Evolutionary conservation across 2,888 invertebrate genomes (phyloP).

Genomic region (Ctenicera cuprea): DNA sequence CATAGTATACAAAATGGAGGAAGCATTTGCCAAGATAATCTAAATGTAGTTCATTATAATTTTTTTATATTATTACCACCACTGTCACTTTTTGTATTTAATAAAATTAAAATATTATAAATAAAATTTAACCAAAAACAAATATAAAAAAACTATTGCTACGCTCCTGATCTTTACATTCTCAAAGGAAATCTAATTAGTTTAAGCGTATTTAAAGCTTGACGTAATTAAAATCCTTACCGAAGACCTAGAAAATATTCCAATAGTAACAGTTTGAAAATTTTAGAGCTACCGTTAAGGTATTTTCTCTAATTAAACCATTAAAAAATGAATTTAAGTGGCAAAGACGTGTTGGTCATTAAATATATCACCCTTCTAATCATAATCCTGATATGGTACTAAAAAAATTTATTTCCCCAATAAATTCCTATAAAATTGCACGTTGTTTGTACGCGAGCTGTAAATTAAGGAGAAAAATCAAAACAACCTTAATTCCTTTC

Average conservation of each 20-base stretch:
- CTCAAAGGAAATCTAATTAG: too few relatives aligned
- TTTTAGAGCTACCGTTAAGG: too few relatives aligned
- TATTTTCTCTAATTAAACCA: too few relatives aligned
- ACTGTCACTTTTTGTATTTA: slow-evolving; percentile 22
- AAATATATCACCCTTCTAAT: slow-evolving; percentile 58
- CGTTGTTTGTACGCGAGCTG: too few relatives aligned
- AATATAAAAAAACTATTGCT: too few relatives aligned
- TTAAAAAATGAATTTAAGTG: slow-evolving; percentile 37
- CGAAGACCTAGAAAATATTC: too few relatives aligned
- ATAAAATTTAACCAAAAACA: neutral
- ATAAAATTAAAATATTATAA: neutral
- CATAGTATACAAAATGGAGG: neutral
- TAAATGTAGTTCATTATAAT: neutral
- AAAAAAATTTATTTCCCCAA: slow-evolving; percentile 4
- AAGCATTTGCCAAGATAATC: neutral
- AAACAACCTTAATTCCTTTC: neutral
- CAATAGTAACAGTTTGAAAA: too few relatives aligned
- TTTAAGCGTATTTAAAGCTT: too few relatives aligned
- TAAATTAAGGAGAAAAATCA: neutral
- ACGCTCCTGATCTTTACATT: too few relatives aligned
- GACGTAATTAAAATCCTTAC: too few relatives aligned
- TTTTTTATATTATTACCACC: neutral
- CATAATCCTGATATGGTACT: slow-evolving; percentile 55
- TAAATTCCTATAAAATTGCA: neutral
- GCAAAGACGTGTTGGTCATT: slow-evolving; percentile 55